Conservation (phyloP, 2,888 invertebrate species). For the Thecophora atra region DNA sequence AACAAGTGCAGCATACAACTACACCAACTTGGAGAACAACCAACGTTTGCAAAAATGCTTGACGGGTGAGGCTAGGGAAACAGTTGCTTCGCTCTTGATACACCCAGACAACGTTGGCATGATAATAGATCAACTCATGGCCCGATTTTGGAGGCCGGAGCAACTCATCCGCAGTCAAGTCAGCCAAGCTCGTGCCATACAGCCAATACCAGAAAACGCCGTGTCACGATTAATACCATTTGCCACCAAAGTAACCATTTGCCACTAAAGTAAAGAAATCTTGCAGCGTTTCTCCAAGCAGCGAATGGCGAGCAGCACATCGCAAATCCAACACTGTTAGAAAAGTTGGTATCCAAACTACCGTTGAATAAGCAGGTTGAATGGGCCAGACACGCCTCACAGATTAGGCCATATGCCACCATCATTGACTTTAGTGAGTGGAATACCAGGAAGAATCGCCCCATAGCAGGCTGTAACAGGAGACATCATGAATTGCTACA, state of each 20-base stretch:
- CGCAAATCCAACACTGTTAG: background rate
- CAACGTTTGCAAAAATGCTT: too few relatives aligned
- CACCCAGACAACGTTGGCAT: conserved; percentile 5
- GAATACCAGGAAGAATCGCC: background rate
- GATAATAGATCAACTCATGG: background rate
- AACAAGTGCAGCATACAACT: too few relatives aligned
- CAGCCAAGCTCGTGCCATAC: background rate
- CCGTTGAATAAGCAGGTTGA: background rate
- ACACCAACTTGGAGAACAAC: too few relatives aligned
- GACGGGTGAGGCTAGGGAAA: background rate
- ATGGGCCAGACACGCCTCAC: conserved; percentile 10
- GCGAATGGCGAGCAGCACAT: too few relatives aligned
- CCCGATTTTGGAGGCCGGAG: background rate
- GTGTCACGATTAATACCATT: too few relatives aligned
- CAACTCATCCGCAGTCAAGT: conserved; percentile 10
- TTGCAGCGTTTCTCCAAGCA: too few relatives aligned
- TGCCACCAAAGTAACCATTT: too few relatives aligned
- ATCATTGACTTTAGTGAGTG: background rate
- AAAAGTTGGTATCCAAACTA: conserved; percentile 10
- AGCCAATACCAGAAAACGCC: conserved; percentile 1
- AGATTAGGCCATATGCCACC: background rate
- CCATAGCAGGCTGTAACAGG: background rate
- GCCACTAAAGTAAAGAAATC: too few relatives aligned
- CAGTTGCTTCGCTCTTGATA: background rate
- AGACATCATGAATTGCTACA: background rate